A percentile compares a stretch with the other conserved stretches of the same genome.
phyloP scores from a whole-genome alignment of 2,113 vertebrate species.

The Equus quagga region DNA sequence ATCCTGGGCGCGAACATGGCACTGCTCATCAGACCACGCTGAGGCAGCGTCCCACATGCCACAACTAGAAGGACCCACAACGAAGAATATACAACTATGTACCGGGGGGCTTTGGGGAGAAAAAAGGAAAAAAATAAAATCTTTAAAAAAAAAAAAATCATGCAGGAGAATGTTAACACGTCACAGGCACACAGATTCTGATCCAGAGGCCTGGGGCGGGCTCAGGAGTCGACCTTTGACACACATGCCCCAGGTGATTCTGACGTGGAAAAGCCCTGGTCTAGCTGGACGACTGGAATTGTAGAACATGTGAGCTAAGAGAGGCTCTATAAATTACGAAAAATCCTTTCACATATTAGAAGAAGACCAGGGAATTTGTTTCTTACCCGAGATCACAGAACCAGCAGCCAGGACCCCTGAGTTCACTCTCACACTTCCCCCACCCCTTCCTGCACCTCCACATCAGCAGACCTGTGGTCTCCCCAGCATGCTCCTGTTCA shows the following conservation, averaged over 20 bases:
- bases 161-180: too few species aligned
- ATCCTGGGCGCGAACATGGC: too few species aligned
- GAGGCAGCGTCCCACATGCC: too few species aligned
- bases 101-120: too few species aligned
- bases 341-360: background rate
- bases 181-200: background rate
- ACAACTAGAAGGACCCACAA: too few species aligned
- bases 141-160: background rate
- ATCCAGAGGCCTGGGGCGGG: too few species aligned
- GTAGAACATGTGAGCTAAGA: background rate
- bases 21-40: too few species aligned
- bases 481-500: fast-evolving
- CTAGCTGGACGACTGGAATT: background rate
- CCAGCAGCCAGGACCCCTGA: background rate
- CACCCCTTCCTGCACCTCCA: background rate
- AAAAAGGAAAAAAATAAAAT: too few species aligned
- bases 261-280: background rate
- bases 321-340: background rate
- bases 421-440: background rate
- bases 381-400: background rate
- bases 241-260: background rate
- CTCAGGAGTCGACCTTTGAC: too few species aligned
- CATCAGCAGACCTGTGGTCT: fast-evolving
- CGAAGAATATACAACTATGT: too few species aligned
- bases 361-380: background rate